These are phyloP conservation scores for Trissolcus japonicus DNA, from an alignment of 2,888 invertebrate genomes.

Conservation along the genomic window DNA sequence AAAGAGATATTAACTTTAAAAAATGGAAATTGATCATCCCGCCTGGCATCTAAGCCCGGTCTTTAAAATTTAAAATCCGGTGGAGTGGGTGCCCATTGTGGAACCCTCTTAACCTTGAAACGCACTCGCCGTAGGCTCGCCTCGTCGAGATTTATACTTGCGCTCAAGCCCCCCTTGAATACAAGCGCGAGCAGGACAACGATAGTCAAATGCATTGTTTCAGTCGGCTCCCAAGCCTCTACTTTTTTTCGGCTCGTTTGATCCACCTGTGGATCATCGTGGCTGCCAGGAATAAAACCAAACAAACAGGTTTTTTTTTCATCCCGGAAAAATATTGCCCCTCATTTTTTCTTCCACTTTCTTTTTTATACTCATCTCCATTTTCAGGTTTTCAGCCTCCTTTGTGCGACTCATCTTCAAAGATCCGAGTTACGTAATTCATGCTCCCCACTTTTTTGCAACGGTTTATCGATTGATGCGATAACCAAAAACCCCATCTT, in stretches of 20 bases:
- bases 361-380: slow-evolving; percentile 22
- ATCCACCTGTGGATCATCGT: slow-evolving; percentile 58
- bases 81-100: slow-evolving; percentile 26
- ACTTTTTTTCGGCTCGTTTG: slow-evolving; percentile 58
- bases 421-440: slow-evolving; percentile 36
- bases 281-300: slow-evolving; percentile 50
- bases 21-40: too few species aligned
- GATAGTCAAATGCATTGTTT: slow-evolving; percentile 43
- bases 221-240: slow-evolving; percentile 36
- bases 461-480: slow-evolving; percentile 39
- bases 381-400: slow-evolving; percentile 1
- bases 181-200: slow-evolving; percentile 25
- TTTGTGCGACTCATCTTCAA: neutral
- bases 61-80: slow-evolving; percentile 50
- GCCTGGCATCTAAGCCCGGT: neutral
- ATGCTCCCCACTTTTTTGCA: slow-evolving; percentile 34
- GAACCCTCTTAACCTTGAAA: slow-evolving; percentile 50
- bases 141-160: slow-evolving; percentile 41
- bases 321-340: slow-evolving; percentile 48
- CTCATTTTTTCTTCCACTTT: slow-evolving; percentile 46
- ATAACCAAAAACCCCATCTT: slow-evolving; percentile 23
- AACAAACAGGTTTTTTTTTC: slow-evolving; percentile 55
- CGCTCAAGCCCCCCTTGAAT: slow-evolving; percentile 22
- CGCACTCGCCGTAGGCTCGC: slow-evolving; percentile 20
- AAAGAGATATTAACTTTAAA: too few species aligned